Evolutionary conservation across 2,888 invertebrate species (phyloP).

Genomic region (Oasisia sp.): DNA sequence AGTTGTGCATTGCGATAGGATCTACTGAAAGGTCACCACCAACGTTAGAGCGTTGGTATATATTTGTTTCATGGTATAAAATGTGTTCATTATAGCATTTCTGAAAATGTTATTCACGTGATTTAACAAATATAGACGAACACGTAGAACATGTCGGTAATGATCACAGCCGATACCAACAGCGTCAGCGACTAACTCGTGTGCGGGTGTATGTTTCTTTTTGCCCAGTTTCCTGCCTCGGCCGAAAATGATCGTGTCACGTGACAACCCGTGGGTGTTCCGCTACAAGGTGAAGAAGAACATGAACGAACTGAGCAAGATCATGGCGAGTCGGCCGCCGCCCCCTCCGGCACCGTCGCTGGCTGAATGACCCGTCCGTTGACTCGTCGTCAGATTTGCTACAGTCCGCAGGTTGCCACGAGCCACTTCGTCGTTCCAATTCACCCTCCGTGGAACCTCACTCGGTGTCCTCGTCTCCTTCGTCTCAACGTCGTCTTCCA

Average conservation of each 20-base stretch:
- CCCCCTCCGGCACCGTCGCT: neutral
- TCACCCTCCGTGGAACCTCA: neutral
- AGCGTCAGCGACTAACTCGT: no score
- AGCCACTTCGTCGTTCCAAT: neutral
- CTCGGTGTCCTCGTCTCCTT: neutral
- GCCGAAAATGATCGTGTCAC: conserved; percentile 27
- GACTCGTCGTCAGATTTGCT: neutral
- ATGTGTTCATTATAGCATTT: no score
- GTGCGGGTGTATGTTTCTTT: neutral
- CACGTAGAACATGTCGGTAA: no score
- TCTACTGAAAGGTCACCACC: no score
- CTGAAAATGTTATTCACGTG: no score
- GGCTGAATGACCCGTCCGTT: neutral
- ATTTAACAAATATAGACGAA: no score
- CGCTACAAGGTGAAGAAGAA: conserved; percentile 32
- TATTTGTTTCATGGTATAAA: no score
- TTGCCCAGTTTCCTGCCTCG: conserved; percentile 28
- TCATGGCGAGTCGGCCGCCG: conserved; percentile 33
- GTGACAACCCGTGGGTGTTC: conserved; percentile 33
- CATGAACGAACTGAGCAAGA: conserved; percentile 33
- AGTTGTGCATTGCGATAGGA: no score
- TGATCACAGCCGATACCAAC: no score
- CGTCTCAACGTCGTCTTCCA: neutral
- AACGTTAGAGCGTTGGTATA: no score
- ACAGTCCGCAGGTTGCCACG: neutral